Base-by-base conservation (phyloP, 1,140 invertebrate species). In the Brachionus rotundiformis region DNA sequence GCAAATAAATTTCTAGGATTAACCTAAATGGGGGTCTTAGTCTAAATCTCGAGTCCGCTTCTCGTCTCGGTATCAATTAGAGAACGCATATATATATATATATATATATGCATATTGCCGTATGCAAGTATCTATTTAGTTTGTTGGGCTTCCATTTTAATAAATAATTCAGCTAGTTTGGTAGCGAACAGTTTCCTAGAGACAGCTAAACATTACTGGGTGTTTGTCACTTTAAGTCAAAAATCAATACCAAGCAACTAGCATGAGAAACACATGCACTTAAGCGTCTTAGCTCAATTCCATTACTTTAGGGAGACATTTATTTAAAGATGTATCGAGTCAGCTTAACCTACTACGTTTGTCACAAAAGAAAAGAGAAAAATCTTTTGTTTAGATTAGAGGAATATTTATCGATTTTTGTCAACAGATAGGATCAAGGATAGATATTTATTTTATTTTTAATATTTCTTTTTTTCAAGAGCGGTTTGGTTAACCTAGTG, bases 1-100 rank as follows among this genome's bases (percentile, higher is more conserved):
- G 63, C 63, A 68, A 68, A 68, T 36, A 68, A 68, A 68, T 39
- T 23, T 68, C 29, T 36, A 68, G 33, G 63, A 68, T 68, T 68
- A 68, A 68, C 63, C 63, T 68, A 68, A 36, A 68, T 68, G 16
- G 6, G 7, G 33, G 25, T 29, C 29, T 63, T 63, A 68, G 31
- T 68, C 27, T 33, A 68, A 68, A 68, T 68, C 29, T 29, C 31
- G 63, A 68, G 63, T 68, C 63, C 63, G 63, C 33, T 68, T 68
- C 63, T 33, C 63, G 63, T 68, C 63, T 68, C 29, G 2, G 31
- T 36, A 68, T 68, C 63, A 68, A 68, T 68, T 68, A 68, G 33
- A 41, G 16, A 68, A 36, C 31, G 13, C 11, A 29, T 63, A 63
- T 13, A 63, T 19, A 68, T 36, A 11, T 1, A 33, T 33, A n/a